Conservation (phyloP, 2,113 vertebrate species). For the Vanacampus margaritifer region DNA sequence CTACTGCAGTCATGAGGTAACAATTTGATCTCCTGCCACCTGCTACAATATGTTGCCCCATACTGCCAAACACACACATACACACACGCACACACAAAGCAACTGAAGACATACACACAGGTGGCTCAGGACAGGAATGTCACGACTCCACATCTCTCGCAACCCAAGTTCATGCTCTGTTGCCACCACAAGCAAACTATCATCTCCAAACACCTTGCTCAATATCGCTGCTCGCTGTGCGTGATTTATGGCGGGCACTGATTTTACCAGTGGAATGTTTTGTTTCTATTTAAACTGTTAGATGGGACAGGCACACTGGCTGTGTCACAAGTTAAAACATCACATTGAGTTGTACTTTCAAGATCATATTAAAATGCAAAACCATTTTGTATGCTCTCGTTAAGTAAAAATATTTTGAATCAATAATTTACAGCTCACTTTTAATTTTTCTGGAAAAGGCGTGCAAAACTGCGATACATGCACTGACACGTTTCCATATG, state of each 20-base stretch:
- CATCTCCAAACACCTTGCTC: slow-evolving; percentile 68
- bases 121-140: slow-evolving; percentile 57
- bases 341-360: slow-evolving; percentile 6
- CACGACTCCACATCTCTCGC: slow-evolving; percentile 49
- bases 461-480: background rate
- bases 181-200: slow-evolving; percentile 60
- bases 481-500: background rate
- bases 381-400: background rate
- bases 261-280: slow-evolving; percentile 28
- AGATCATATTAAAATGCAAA: background rate
- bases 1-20: slow-evolving; percentile 46
- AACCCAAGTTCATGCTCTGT: slow-evolving; percentile 56
- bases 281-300: slow-evolving; percentile 45
- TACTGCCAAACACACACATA: slow-evolving; percentile 19
- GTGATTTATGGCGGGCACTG: slow-evolving; percentile 58
- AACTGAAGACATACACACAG: slow-evolving; percentile 33
- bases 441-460: background rate
- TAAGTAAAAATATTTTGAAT: slow-evolving; percentile 20
- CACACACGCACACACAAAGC: slow-evolving; percentile 21
- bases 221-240: slow-evolving; percentile 48
- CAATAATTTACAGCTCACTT: slow-evolving; percentile 17
- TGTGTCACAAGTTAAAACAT: slow-evolving; percentile 33
- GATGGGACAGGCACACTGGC: slow-evolving; percentile 28
- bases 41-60: slow-evolving; percentile 16
- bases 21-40: slow-evolving; percentile 53